A percentile compares a stretch with the other conserved stretches of the same genome.
These are phyloP conservation scores for Spilarctia lutea DNA, from an alignment of 2,888 invertebrate species.

Conservation along the genomic window DNA sequence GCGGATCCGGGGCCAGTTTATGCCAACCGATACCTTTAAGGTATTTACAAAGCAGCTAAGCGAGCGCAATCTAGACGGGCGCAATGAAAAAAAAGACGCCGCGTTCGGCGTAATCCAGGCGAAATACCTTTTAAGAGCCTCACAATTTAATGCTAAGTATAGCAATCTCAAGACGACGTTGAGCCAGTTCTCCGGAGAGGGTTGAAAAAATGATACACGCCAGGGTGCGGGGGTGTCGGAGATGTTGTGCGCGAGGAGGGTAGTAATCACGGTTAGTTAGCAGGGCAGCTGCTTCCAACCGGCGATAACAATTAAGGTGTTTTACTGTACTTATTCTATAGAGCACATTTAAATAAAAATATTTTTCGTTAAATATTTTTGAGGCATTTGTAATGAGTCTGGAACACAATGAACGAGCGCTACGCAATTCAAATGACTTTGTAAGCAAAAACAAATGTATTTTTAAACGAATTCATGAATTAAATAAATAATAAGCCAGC, in stretches of 20 bases:
- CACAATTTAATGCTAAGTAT: constrained; percentile 85
- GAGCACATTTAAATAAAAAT: constrained; percentile 61
- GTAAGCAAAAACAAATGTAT: constrained; percentile 59
- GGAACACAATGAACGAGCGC: constrained; percentile 43
- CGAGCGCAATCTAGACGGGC: constrained; percentile 71
- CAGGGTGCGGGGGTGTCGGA: constrained; percentile 30
- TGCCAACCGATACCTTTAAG: constrained; percentile 81
- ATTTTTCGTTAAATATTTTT: constrained; percentile 48
- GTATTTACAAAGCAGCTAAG: constrained; percentile 83
- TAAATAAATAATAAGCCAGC: constrained; percentile 64
- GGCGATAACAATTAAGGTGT: constrained; percentile 73
- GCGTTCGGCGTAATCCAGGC: constrained; percentile 73
- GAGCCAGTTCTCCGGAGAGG: constrained; percentile 72
- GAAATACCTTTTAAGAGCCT: constrained; percentile 79
- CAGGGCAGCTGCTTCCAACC: constrained; percentile 75
- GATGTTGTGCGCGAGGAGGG: constrained; percentile 41
- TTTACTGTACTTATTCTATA: constrained; percentile 60
- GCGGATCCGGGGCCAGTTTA: constrained; percentile 77
- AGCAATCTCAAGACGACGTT: constrained; percentile 78
- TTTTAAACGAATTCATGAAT: constrained; percentile 42
- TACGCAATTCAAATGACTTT: constrained; percentile 43
- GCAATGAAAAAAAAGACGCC: constrained; percentile 73
- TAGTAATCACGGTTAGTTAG: constrained; percentile 79
- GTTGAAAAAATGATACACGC: constrained; percentile 82
- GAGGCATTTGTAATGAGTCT: constrained; percentile 26